Conservation (phyloP, 2,888 invertebrate genomes). For the Ariolimax columbianus region DNA sequence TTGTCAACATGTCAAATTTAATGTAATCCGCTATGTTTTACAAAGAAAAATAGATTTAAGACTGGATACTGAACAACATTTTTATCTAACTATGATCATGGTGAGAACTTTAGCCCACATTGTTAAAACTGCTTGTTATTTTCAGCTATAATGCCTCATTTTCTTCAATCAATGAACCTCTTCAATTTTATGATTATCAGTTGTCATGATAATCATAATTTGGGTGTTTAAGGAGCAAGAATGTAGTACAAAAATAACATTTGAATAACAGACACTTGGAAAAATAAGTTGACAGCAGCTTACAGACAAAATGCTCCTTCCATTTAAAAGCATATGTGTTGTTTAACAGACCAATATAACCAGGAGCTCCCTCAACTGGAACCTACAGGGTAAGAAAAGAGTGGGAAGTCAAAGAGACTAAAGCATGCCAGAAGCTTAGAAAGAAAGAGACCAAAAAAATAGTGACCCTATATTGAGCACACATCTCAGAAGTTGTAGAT, state of each 20-base stretch:
- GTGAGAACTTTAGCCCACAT: slow-evolving; percentile 23
- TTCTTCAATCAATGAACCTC: neutral
- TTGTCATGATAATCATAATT: neutral
- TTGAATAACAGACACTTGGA: neutral
- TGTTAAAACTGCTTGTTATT: neutral
- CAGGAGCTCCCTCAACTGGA: no score
- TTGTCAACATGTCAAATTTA: neutral
- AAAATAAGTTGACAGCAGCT: neutral
- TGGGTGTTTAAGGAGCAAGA: neutral
- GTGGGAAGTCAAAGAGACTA: no score
- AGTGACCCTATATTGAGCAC: no score
- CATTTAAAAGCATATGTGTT: no score
- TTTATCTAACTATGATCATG: neutral
- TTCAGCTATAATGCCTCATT: neutral
- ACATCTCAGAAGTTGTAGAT: no score
- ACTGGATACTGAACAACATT: neutral
- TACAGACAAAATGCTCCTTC: no score
- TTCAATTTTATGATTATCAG: neutral
- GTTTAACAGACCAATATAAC: no score
- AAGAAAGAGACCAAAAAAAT: no score
- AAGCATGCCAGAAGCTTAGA: no score
- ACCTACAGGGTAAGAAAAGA: no score
- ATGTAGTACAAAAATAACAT: neutral
- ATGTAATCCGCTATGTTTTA: neutral
- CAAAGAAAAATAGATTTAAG: no score